A percentile compares a stretch with the other conserved stretches of the same genome.
These are phyloP conservation scores for Brachyptera risi DNA, from an alignment of 2,888 invertebrate genomes.

Conservation along the genomic window DNA sequence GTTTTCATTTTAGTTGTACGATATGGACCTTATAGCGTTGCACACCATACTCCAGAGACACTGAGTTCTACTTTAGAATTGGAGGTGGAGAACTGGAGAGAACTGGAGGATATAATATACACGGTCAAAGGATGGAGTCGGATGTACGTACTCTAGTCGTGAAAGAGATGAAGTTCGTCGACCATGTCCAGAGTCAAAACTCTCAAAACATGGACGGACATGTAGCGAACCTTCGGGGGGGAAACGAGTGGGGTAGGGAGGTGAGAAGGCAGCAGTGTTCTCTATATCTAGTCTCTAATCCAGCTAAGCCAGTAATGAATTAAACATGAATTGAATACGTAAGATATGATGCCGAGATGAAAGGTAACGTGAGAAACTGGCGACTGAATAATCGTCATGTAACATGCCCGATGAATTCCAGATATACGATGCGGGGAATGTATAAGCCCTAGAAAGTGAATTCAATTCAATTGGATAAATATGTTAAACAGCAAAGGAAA, in stretches of 20 bases:
- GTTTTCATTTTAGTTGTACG: no score
- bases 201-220: neutral
- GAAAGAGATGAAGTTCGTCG: no score
- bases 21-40: no score
- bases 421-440: neutral
- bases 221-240: neutral
- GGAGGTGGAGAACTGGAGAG: neutral
- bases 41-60: conserved; percentile 2
- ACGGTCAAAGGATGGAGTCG: no score
- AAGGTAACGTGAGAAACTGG: neutral
- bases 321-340: conserved; percentile 8
- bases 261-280: no score
- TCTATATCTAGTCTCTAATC: neutral
- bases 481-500: neutral
- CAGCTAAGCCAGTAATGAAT: conserved; percentile 5
- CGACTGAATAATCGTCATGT: neutral
- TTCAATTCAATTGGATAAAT: neutral
- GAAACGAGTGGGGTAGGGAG: no score
- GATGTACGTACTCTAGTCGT: no score
- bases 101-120: no score
- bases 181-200: conserved; percentile 7
- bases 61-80: neutral
- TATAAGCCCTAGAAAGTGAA: neutral
- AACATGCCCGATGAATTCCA: neutral
- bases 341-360: neutral